Percentiles rank a stretch among this genome's conserved stretches.
Evolutionary conservation across 2,888 invertebrate genomes (phyloP).

Genomic region (Hydraecia micacea): DNA sequence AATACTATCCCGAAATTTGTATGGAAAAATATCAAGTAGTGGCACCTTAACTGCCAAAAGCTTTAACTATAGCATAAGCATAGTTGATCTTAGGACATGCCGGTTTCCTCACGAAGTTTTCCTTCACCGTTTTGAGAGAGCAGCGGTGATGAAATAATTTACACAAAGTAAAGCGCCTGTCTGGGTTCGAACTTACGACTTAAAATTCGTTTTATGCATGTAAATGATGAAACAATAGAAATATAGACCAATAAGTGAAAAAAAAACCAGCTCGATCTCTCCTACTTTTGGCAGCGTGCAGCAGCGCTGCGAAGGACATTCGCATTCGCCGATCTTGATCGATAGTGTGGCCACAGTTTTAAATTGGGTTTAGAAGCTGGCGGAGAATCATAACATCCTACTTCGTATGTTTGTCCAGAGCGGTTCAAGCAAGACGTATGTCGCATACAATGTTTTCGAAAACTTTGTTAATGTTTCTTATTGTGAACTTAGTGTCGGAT

Average conservation of each 20-base stretch:
- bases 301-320: not conserved
- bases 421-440: constrained; percentile 9
- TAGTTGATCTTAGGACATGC: no score
- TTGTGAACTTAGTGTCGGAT: constrained; percentile 36
- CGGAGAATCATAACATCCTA: not conserved
- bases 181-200: no score
- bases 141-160: no score
- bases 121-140: no score
- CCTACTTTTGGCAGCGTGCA: not conserved
- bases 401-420: not conserved
- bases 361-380: not conserved
- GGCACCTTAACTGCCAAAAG: no score
- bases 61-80: no score
- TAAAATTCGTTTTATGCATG: no score
- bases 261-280: not conserved
- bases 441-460: constrained; percentile 39
- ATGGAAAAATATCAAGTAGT: no score
- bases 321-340: not conserved
- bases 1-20: no score
- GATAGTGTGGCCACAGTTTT: constrained; percentile 21
- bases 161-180: no score
- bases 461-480: constrained; percentile 38
- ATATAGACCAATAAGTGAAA: not conserved
- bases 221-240: not conserved
- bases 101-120: no score